Percentiles rank a stretch among this genome's conserved stretches.
These are phyloP conservation scores for Petrocephalus schoutedeni DNA, from an alignment of 2,797 vertebrate species.

Conservation along the genomic window DNA sequence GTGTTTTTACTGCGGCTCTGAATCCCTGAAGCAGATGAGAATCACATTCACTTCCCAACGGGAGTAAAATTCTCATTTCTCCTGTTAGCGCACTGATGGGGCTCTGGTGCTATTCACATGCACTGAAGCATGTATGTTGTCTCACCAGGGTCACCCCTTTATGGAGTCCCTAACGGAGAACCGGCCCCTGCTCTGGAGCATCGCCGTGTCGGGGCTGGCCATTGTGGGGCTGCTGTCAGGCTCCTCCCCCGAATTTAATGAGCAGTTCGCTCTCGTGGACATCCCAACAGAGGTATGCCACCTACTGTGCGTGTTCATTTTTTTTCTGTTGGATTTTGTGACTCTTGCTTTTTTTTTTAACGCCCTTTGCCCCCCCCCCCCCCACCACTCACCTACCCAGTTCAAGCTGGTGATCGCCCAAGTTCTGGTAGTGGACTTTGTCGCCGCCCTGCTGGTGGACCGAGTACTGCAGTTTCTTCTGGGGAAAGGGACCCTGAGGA, in stretches of 20 bases:
- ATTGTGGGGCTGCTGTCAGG: constrained; percentile 80
- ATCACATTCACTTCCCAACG: not conserved
- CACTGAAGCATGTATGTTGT: not conserved
- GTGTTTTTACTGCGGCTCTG: not conserved
- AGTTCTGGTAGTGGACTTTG: constrained; percentile 84
- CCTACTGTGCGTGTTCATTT: not conserved
- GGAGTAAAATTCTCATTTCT: not conserved
- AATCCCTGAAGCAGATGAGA: not conserved
- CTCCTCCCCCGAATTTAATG: constrained; percentile 88
- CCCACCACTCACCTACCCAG: too few species aligned
- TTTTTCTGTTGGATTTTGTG: not conserved
- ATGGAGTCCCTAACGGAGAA: constrained; percentile 95
- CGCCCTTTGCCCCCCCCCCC: not conserved
- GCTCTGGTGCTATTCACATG: not conserved
- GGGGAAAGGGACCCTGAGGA: constrained; percentile 82
- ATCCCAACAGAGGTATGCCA: constrained; percentile 82
- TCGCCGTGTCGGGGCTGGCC: constrained; percentile 77
- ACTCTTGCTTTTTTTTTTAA: not conserved
- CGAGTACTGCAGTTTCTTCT: constrained; percentile 82
- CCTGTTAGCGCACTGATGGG: not conserved
- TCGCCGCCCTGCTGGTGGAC: constrained; percentile 76
- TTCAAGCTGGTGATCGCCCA: constrained; percentile 87
- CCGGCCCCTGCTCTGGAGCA: constrained; percentile 86
- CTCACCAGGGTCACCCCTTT: constrained; percentile 82
- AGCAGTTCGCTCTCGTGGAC: constrained; percentile 90